phyloP scores from a whole-genome alignment of 2,113 vertebrate species.

The Bos taurus region ARS-UCD2.0 NC_037347.1:16419501-16420000 shows the following conservation, averaged over 20 bases:
- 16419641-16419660: background rate
- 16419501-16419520: background rate
- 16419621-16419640: background rate
- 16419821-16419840: background rate
- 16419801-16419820: background rate
- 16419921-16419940: background rate
- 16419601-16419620: background rate
- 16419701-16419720: background rate
- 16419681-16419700: background rate
- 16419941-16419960: background rate
- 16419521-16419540: background rate
- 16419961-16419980: background rate
- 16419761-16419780: background rate
- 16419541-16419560: rapidly evolving
- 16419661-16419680: background rate
- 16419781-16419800: background rate
- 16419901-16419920: background rate
- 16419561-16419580: background rate
- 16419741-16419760: background rate
- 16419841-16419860: background rate
- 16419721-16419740: background rate
- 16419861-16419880: background rate
- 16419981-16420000: background rate
- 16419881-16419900: background rate
- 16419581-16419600: background rate